A percentile compares a stretch with the other conserved stretches of the same genome.
Conservation (phyloP, 1,140 invertebrate species). For the Ceratosolen solmsi region DNA sequence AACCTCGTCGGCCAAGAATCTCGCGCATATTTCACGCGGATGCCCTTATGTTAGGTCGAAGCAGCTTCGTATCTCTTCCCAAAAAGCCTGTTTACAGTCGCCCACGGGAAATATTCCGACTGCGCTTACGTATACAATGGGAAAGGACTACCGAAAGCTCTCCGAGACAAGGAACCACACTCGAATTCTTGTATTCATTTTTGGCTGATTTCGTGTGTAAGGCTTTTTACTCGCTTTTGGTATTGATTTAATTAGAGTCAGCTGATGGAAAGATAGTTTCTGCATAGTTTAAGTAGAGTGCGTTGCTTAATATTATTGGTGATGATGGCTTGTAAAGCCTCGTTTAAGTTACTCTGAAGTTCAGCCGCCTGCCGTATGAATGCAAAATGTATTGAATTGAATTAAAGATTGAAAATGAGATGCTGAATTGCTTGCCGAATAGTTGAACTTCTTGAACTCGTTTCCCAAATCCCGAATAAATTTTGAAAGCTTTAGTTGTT, state of each 20-base stretch:
- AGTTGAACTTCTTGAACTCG: background rate
- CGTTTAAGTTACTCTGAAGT: background rate
- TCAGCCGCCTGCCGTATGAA: background rate
- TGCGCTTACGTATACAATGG: background rate
- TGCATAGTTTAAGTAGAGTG: background rate
- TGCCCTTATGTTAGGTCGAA: background rate
- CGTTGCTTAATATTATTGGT: background rate
- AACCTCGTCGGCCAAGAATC: background rate
- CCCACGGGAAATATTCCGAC: background rate
- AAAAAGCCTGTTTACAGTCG: background rate
- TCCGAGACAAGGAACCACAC: background rate
- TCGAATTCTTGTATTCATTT: slow-evolving; percentile 26
- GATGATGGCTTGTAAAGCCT: background rate
- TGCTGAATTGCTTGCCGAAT: background rate
- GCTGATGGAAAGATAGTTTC: background rate
- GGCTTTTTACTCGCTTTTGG: slow-evolving; percentile 8
- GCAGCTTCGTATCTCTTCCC: background rate
- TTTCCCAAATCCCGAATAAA: background rate
- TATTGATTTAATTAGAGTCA: slow-evolving; percentile 25
- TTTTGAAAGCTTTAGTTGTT: no score
- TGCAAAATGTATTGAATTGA: background rate
- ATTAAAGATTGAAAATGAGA: background rate
- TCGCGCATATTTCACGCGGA: slow-evolving; percentile 15
- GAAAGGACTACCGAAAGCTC: background rate
- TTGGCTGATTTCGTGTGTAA: background rate